A percentile compares a stretch with the other conserved stretches of the same genome.
Evolutionary conservation across 2,888 invertebrate species (phyloP).

Genomic region (Molorchus minor): DNA sequence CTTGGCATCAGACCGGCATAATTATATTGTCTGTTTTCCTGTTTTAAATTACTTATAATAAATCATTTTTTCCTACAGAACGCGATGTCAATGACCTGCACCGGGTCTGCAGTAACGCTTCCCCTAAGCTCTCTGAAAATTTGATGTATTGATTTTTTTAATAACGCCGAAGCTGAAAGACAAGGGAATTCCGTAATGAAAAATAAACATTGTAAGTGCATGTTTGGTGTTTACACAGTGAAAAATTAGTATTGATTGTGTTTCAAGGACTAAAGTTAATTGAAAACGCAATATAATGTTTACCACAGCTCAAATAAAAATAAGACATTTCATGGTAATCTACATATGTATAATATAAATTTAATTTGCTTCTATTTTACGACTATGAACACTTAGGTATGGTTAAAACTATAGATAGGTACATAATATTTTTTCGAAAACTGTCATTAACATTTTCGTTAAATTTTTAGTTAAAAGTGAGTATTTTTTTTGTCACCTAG

Average conservation of each 20-base stretch:
- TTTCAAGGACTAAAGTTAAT: conserved; percentile 19
- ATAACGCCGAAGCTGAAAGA: conserved; percentile 35
- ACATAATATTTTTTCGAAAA: no score
- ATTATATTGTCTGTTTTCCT: conserved; percentile 47
- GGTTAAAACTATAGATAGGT: no score
- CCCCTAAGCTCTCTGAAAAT: conserved; percentile 43
- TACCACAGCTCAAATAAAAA: no score
- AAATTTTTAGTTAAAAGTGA: no score
- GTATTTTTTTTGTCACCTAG: no score
- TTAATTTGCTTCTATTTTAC: no score
- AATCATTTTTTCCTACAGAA: conserved; percentile 45
- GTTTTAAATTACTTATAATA: conserved; percentile 52
- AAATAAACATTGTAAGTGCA: conserved; percentile 35
- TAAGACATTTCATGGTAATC: no score
- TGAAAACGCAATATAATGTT: conserved; percentile 7
- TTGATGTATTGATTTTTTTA: conserved; percentile 51
- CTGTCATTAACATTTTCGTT: no score
- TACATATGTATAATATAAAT: no score
- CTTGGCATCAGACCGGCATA: conserved; percentile 38
- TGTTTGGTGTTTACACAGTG: conserved; percentile 22
- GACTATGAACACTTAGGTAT: no score
- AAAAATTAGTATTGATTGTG: conserved; percentile 28
- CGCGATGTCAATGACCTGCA: conserved; percentile 46
- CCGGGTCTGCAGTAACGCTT: conserved; percentile 50
- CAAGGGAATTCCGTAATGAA: conserved; percentile 35